Base-by-base conservation (phyloP, 2,888 invertebrate genomes). In the Gerosis bhagava region DNA sequence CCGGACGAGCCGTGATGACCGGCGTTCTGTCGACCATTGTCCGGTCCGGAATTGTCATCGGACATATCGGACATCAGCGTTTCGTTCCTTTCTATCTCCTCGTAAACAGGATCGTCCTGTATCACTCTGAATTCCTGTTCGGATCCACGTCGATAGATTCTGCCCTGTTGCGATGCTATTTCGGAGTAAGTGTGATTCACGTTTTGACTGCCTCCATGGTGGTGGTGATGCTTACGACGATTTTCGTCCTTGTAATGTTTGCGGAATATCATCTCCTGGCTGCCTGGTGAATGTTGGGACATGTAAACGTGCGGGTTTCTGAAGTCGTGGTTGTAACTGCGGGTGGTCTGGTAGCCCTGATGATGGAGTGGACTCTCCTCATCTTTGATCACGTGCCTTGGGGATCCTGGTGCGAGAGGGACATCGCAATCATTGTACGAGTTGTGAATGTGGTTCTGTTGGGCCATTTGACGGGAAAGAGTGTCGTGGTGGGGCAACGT, bases 101-200 rank as follows among this genome's bases (percentile, higher is more conserved):
- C 95, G 72, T 95, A 95, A 2, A 95, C 95, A 0, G 95, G 95
- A 64, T 95, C 95, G 60, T 95, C 94, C 63, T 92, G 91, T 47
- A 90, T 89, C 37, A 90, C 90, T 26, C 90, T 77, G 42, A 89
- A 90, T 49, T 89, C 92, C 29, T 90, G 89, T 10, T 90, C 89
- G n/a, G 91, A 86, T 0, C 90, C 90, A 13, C 90, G 83, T 37
- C 89, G 68, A 58, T 88, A 87, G 58, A 83, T 82, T 11, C 89
- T 75, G 17, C 89, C 89, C 59, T 87, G 87, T 41, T 89, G 87
- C 0, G 82, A 72, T 0, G 82, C 84, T 19, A 95, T 94, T 77
- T 95, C 95, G 3, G 94, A 94, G 75, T 95, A 95, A 0, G 94
- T 95, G 66, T 95, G 95, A 66, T 93, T 94, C 71, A 93, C 90